phyloP scores from a whole-genome alignment of 2,888 invertebrate genomes.

The Catocala sponsa region DNA sequence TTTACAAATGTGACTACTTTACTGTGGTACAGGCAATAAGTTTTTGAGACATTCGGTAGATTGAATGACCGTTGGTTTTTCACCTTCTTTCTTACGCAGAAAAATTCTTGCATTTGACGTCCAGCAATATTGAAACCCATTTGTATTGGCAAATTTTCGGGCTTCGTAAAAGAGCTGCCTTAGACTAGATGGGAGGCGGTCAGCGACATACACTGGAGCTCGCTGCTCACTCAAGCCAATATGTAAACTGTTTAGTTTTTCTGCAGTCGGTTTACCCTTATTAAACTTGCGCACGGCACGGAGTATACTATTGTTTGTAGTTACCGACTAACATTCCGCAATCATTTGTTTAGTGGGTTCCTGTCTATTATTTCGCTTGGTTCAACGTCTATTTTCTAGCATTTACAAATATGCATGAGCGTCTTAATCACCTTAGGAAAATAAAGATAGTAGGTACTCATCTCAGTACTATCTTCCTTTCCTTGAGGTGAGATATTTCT shows the following conservation, averaged over 20 bases:
- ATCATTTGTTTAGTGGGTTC: not conserved
- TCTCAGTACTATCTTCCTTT: not conserved
- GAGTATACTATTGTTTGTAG: not conserved
- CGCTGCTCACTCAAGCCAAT: not conserved
- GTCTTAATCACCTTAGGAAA: not conserved
- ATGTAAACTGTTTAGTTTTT: not conserved
- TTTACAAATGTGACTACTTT: no score
- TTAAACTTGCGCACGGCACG: not conserved
- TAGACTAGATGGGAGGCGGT: not conserved
- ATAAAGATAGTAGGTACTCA: no score
- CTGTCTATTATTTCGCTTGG: not conserved
- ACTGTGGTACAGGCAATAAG: no score
- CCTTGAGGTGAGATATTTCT: conserved; percentile 1
- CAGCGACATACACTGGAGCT: not conserved
- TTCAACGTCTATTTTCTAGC: not conserved
- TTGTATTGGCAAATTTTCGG: not conserved
- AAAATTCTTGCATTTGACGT: not conserved
- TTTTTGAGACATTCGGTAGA: no score
- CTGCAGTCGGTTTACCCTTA: not conserved
- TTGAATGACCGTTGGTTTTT: not conserved
- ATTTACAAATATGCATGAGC: not conserved
- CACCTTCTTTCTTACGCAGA: not conserved
- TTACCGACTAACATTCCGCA: not conserved
- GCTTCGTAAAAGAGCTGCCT: not conserved
- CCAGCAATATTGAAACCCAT: not conserved